Conservation (phyloP, 2,797 vertebrate genomes). For the Enteromius trimaculatus region DNA sequence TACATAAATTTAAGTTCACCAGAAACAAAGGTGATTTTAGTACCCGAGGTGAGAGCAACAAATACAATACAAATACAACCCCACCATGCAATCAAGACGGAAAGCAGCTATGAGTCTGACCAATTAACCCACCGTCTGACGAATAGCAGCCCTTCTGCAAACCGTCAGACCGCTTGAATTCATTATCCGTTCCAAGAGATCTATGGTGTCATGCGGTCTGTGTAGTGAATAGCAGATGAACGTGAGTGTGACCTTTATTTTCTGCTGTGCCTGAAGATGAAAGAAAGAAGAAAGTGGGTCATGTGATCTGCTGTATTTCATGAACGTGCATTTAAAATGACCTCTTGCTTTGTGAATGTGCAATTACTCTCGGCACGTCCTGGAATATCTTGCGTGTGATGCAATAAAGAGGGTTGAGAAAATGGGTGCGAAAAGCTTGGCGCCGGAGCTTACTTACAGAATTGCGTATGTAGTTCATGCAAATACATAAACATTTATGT, state of each 20-base stretch:
- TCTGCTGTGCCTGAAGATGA: constrained; percentile 5
- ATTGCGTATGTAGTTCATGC: background rate
- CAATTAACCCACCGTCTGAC: background rate
- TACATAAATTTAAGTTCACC: background rate
- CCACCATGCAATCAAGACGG: constrained; percentile 19
- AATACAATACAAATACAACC: constrained; percentile 31
- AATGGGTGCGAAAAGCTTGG: background rate
- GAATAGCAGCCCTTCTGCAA: constrained; percentile 9
- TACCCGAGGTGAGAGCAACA: constrained; percentile 31
- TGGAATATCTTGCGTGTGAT: constrained; percentile 3
- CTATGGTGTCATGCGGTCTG: constrained; percentile 20
- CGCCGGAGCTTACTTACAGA: background rate
- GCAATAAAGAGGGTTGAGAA: background rate
- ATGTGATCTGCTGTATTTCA: constrained; percentile 26
- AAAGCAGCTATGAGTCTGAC: background rate
- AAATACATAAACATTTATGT: background rate
- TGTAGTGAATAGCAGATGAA: constrained; percentile 21
- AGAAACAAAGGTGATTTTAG: constrained; percentile 15
- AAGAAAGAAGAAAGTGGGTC: constrained; percentile 19
- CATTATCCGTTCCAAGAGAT: constrained; percentile 36
- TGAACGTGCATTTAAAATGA: constrained; percentile 1
- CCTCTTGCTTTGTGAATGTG: background rate
- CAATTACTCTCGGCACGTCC: background rate
- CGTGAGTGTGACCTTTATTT: constrained; percentile 21
- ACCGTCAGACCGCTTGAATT: background rate